Conservation (phyloP, 1,140 invertebrate species). For the Papilio xuthus region DNA sequence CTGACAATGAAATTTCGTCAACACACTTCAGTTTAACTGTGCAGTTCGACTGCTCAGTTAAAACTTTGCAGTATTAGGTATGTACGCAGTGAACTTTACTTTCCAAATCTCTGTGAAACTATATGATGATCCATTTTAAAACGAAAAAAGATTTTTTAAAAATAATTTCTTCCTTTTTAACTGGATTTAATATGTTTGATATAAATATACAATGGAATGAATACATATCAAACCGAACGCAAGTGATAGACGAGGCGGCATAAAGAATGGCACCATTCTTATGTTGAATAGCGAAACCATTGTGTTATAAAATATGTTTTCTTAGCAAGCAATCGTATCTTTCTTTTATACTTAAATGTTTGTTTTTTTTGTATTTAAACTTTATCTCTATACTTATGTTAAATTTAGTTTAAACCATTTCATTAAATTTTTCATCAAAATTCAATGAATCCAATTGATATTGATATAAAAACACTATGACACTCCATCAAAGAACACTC, state of each 20-base stretch:
- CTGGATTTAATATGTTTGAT: background rate
- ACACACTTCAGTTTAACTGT: too few species aligned
- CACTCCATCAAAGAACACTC: too few species aligned
- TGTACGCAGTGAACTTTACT: too few species aligned
- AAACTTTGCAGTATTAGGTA: too few species aligned
- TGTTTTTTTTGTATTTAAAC: background rate
- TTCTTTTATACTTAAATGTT: background rate
- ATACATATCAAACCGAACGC: constrained; percentile 5
- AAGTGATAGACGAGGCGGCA: constrained; percentile 6
- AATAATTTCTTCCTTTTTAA: background rate
- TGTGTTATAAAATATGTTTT: constrained; percentile 15
- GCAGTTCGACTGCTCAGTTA: too few species aligned
- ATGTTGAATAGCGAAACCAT: constrained; percentile 15
- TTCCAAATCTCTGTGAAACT: too few species aligned
- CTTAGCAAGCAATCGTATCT: constrained; percentile 1
- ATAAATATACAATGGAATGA: constrained; percentile 6
- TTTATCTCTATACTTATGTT: background rate
- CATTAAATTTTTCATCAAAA: too few species aligned
- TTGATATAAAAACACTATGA: background rate
- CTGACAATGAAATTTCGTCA: too few species aligned
- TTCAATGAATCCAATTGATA: too few species aligned
- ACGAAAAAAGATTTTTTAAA: background rate
- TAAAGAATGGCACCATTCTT: constrained; percentile 12
- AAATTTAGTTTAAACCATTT: background rate
- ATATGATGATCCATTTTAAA: too few species aligned